A percentile compares a stretch with the other conserved stretches of the same genome.
These are phyloP conservation scores for Apomyelois bistriatella DNA, from an alignment of 2,888 invertebrate genomes.

Conservation along the genomic window DNA sequence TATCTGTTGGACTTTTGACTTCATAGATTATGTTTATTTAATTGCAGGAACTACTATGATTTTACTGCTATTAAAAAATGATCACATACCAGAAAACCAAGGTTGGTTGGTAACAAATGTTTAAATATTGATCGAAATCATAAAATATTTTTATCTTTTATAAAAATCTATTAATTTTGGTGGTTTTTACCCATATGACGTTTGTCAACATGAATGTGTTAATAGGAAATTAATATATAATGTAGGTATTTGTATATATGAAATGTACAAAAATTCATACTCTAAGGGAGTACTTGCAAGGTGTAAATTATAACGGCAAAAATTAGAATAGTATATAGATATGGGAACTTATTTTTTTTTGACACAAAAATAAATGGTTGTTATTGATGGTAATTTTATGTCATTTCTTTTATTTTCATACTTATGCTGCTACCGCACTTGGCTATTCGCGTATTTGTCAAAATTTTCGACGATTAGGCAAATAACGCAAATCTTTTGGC, in stretches of 20 bases:
- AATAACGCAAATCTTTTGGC: too few relatives aligned
- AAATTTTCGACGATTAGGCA: too few relatives aligned
- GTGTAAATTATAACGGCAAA: constrained; percentile 15
- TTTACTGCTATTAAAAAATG: background rate
- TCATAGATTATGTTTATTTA: background rate
- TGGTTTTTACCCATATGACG: background rate
- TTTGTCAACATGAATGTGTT: background rate
- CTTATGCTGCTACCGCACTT: too few relatives aligned
- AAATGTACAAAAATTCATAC: constrained; percentile 6
- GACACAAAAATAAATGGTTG: constrained; percentile 52
- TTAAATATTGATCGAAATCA: background rate
- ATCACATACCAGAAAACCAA: background rate
- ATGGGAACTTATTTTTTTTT: constrained; percentile 36
- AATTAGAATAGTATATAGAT: background rate
- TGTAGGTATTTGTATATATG: constrained; percentile 1
- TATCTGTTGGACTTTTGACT: background rate
- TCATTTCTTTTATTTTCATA: constrained; percentile 28
- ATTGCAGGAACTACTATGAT: background rate
- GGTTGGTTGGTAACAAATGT: constrained; percentile 3
- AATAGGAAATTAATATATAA: background rate
- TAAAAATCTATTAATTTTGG: background rate
- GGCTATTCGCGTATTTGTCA: too few relatives aligned
- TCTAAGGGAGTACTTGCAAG: background rate
- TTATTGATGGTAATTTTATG: constrained; percentile 38
- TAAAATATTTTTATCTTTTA: background rate